Evolutionary conservation across 2,797 vertebrate species (phyloP).

Genomic region (Acanthurus tractus): DNA sequence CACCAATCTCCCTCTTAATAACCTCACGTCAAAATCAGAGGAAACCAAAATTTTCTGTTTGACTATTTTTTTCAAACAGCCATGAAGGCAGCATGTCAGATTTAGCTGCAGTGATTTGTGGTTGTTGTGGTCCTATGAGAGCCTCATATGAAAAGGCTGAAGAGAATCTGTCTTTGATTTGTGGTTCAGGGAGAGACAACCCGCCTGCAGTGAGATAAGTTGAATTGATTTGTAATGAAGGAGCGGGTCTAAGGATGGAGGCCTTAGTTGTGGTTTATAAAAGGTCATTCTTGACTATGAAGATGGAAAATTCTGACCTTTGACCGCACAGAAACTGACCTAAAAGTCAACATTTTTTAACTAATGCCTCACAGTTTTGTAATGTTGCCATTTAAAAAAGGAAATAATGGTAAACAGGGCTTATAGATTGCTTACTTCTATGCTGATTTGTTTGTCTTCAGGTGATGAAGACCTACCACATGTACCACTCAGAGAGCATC

Average conservation of each 20-base stretch:
- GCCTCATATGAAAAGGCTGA: conserved; percentile 40
- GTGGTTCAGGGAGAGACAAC: conserved; percentile 45
- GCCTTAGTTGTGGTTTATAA: conserved; percentile 37
- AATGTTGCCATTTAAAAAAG: background rate
- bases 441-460: conserved; percentile 64
- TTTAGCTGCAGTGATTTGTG: conserved; percentile 58
- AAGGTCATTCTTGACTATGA: conserved; percentile 16
- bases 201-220: conserved; percentile 34
- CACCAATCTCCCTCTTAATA: conserved; percentile 15
- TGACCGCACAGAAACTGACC: conserved; percentile 24
- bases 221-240: conserved; percentile 59
- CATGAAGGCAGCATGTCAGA: conserved; percentile 39
- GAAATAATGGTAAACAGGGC: background rate
- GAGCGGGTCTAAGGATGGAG: conserved; percentile 34
- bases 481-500: conserved; percentile 98
- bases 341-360: background rate
- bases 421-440: background rate
- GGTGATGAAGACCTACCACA: conserved; percentile 99
- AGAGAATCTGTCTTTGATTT: conserved; percentile 63
- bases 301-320: conserved; percentile 49
- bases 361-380: background rate
- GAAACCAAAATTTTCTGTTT: conserved; percentile 24
- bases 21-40: conserved; percentile 19
- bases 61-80: background rate
- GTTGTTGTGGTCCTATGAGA: conserved; percentile 34